Evolutionary conservation across 2,113 vertebrate genomes (phyloP).

Genomic region (Syngnathus scovelli): DNA sequence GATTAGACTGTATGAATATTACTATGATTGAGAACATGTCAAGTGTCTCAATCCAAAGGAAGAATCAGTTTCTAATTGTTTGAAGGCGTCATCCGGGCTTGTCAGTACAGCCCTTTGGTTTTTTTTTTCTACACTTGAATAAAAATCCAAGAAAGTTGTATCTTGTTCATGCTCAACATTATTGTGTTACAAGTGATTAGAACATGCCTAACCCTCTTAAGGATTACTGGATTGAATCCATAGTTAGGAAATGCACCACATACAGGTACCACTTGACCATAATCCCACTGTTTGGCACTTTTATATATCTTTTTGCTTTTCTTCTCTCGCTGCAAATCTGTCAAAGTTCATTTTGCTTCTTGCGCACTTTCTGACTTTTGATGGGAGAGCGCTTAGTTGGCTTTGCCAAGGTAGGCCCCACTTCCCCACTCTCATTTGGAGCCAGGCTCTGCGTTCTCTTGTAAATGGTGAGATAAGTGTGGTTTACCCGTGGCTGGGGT

Average conservation of each 20-base stretch:
- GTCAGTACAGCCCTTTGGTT: conserved; percentile 25
- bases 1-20: conserved; percentile 15
- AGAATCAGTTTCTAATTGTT: conserved; percentile 16
- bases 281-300: conserved; percentile 33
- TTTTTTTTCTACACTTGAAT: conserved; percentile 13
- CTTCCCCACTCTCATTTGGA: conserved; percentile 48
- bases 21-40: conserved; percentile 12
- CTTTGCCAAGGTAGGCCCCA: conserved; percentile 59
- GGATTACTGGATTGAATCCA: conserved; percentile 55
- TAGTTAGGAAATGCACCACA: conserved; percentile 52
- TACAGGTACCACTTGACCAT: conserved; percentile 28
- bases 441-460: conserved; percentile 41
- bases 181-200: conserved; percentile 58
- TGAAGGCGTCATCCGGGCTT: conserved; percentile 5
- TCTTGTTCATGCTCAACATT: conserved; percentile 41
- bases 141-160: conserved; percentile 25
- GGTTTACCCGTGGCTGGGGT: conserved; percentile 57
- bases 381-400: conserved; percentile 37
- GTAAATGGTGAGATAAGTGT: conserved; percentile 65
- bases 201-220: conserved; percentile 55
- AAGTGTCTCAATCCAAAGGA: conserved; percentile 7
- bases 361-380: conserved; percentile 31
- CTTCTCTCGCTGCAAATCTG: conserved; percentile 44
- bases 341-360: conserved; percentile 26
- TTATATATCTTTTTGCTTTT: conserved; percentile 18